phyloP scores from a whole-genome alignment of 2,888 invertebrate species.

The Microctonus hyperodae region DNA sequence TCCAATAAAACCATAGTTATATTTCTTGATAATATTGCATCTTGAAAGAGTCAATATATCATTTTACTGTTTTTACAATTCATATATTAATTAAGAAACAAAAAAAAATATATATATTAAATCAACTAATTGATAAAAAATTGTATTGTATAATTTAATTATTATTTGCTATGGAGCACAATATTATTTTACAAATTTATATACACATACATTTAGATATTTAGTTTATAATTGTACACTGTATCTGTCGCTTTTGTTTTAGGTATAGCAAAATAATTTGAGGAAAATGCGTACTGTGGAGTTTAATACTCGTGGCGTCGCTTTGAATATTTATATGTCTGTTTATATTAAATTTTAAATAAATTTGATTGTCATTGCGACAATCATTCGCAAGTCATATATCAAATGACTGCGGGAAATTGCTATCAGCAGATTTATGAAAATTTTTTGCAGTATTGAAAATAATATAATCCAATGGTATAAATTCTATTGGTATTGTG shows the following conservation, averaged over 20 bases:
- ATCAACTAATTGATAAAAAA: background rate
- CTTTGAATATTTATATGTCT: background rate
- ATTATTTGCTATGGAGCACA: background rate
- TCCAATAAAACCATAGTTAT: background rate
- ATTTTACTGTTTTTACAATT: background rate
- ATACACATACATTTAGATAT: background rate
- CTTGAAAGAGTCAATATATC: background rate
- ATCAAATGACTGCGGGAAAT: background rate
- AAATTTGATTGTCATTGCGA: background rate
- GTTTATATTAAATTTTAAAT: background rate
- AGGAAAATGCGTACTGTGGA: conserved; percentile 46
- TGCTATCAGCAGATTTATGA: background rate
- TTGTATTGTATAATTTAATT: background rate
- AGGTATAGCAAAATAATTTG: conserved; percentile 58
- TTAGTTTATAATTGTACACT: conserved; percentile 7
- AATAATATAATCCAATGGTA: background rate
- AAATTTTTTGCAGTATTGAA: conserved; percentile 2
- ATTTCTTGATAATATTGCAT: background rate
- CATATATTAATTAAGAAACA: background rate
- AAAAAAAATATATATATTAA: background rate
- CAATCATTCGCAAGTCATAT: background rate
- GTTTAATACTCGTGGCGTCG: conserved; percentile 39
- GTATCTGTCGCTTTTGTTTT: conserved; percentile 44
- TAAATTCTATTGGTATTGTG: background rate
- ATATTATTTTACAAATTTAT: conserved; percentile 5